Evolutionary conservation across 2,888 invertebrate species (phyloP), one percentile per base, ranked within the genome.

Genomic region (Zelleria hepariella): DNA sequence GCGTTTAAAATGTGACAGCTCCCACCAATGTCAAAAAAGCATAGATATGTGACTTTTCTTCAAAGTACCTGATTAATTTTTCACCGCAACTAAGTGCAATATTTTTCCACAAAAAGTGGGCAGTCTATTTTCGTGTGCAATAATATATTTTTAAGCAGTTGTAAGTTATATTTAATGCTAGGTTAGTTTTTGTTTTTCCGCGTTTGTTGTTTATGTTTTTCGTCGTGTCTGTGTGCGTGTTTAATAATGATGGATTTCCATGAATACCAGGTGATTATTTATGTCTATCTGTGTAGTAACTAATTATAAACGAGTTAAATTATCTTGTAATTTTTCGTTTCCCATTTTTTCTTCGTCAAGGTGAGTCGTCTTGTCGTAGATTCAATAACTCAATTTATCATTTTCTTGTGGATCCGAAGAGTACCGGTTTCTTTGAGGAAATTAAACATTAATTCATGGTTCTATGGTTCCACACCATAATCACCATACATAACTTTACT

Each of bases 221-320:
- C 65, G 70, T 69, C 70, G 61, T 61, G 32, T 42, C 32, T 42
- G 32, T 42, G 32, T 42, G 32, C 10, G 32, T 42, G 32, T 42
- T 15, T 42, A 15, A 66, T 70, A 65, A 75, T 75, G 67, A 83
- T 88, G 87, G 87, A 88, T 81, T 76, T 86, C 62, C 82, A 77
- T 58, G 87, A 88, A 65, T 88, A 87, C 67, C 87, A 87, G 84
- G 87, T 88, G 67, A 80, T 82, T 64, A 42, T 15, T 42, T 42
- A 54, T 57, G 60, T 61, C 61, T 59, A 20, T 24, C n/a, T 20
- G 24, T 32, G 54, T 53, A 23, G 53, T 53, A 53, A 5, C 49
- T 49, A 49, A 20, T 20, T 21, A 49, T 49, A 49, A 49, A 49
- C 18, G 5, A 49, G 49, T 49, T 49, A 20, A 49, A 49, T 20